Conservation (phyloP, 1,140 invertebrate genomes). For the Hyphantria cunea region DNA sequence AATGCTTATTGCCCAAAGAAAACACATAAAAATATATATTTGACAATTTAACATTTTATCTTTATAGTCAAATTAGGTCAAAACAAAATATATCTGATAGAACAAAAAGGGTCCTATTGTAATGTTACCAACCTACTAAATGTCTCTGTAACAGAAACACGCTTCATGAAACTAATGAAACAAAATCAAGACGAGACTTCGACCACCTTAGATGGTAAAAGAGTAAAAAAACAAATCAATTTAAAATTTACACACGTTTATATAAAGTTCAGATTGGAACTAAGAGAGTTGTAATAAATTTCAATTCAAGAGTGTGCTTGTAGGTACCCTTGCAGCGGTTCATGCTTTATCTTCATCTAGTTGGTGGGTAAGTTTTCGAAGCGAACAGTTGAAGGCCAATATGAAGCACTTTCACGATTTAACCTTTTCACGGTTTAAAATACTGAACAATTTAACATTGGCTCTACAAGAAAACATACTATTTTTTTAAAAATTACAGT, state of each 20-base stretch:
- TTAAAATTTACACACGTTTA: not conserved
- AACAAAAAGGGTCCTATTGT: too few species aligned
- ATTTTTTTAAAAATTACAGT: too few species aligned
- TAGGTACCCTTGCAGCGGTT: constrained; percentile 32
- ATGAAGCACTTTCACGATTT: constrained; percentile 28
- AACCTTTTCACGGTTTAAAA: constrained; percentile 21
- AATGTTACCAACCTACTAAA: too few species aligned
- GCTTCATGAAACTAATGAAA: constrained; percentile 28
- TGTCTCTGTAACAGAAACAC: constrained; percentile 9
- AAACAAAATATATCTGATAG: too few species aligned
- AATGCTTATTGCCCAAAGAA: too few species aligned
- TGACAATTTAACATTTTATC: too few species aligned
- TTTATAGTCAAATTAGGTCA: too few species aligned
- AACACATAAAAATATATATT: too few species aligned
- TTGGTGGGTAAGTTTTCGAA: constrained; percentile 25
- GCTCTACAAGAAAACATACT: too few species aligned
- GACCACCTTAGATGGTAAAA: constrained; percentile 10
- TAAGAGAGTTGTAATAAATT: constrained; percentile 5
- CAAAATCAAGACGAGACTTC: constrained; percentile 15
- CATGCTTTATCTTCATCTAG: constrained; percentile 52
- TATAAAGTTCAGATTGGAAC: not conserved
- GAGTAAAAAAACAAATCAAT: not conserved
- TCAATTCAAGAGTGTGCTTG: constrained; percentile 20
- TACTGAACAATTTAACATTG: constrained; percentile 3
- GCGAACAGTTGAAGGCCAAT: constrained; percentile 40